These are phyloP conservation scores for Listronotus bonariensis DNA, from an alignment of 1,140 invertebrate genomes.

Conservation along the genomic window DNA sequence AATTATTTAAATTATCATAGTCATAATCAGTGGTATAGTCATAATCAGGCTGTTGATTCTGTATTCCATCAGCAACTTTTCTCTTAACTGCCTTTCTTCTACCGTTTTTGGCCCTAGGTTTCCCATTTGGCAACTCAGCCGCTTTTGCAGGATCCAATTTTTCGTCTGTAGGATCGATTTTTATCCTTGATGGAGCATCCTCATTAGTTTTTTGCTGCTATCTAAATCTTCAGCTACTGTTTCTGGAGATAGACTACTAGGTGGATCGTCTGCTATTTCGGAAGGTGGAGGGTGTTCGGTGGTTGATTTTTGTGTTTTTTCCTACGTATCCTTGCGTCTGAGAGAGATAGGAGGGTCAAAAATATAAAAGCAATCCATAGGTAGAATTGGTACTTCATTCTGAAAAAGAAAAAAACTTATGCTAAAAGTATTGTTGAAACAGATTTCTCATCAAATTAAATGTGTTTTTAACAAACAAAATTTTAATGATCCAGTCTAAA, in stretches of 20 bases:
- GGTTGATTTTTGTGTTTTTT: constrained; percentile 30
- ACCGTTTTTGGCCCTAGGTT: constrained; percentile 6
- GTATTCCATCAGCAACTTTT: constrained; percentile 26
- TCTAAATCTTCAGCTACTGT: neutral
- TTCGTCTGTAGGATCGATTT: neutral
- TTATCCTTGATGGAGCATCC: constrained; percentile 21
- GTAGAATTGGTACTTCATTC: constrained; percentile 31
- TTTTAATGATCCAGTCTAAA: too few relatives aligned
- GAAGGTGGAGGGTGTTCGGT: neutral
- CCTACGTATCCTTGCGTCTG: constrained; percentile 43
- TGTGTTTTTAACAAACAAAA: too few relatives aligned
- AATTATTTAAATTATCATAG: constrained; percentile 16
- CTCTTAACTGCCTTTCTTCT: constrained; percentile 12
- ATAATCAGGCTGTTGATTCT: constrained; percentile 43
- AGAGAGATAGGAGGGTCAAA: constrained; percentile 22
- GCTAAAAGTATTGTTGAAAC: too few relatives aligned
- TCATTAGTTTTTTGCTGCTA: constrained; percentile 9
- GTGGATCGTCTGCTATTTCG: neutral
- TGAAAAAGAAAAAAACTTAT: constrained; percentile 6
- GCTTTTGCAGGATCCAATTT: neutral
- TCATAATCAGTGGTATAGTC: constrained; percentile 35
- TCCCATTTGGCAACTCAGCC: neutral
- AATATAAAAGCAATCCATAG: constrained; percentile 33
- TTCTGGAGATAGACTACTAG: neutral
- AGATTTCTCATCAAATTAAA: too few relatives aligned